A percentile compares a stretch with the other conserved stretches of the same genome.
These are phyloP conservation scores for Acanthiza pusilla DNA, from an alignment of 2,797 vertebrate species.

Conservation along the genomic window DNA sequence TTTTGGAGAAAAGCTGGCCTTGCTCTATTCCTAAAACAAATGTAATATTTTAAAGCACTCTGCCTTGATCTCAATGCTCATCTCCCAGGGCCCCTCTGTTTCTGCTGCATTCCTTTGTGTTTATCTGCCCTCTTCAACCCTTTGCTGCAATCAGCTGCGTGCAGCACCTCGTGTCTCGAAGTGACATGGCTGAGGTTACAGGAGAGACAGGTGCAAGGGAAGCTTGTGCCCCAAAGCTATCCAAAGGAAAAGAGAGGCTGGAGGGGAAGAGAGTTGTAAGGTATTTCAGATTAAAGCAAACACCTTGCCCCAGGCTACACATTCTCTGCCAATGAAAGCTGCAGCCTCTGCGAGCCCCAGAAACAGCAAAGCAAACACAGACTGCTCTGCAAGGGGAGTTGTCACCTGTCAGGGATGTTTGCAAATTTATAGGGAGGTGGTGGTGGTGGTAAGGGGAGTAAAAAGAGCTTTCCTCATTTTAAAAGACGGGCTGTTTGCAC, in stretches of 20 bases:
- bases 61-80: constrained; percentile 58
- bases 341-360: constrained; percentile 78
- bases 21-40: neutral
- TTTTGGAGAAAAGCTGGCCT: neutral
- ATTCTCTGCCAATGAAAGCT: constrained; percentile 70
- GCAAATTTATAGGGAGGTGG: constrained; percentile 71
- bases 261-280: constrained; percentile 74
- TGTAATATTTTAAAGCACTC: neutral
- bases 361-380: constrained; percentile 74
- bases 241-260: constrained; percentile 61
- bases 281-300: constrained; percentile 90
- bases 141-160: constrained; percentile 53
- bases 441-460: constrained; percentile 49
- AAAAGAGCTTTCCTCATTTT: constrained; percentile 67
- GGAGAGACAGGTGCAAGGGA: constrained; percentile 87
- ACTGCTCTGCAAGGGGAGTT: constrained; percentile 68
- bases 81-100: constrained; percentile 63
- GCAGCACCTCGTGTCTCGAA: constrained; percentile 67
- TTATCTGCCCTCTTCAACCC: constrained; percentile 80
- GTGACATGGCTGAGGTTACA: constrained; percentile 79
- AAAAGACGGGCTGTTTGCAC: constrained; percentile 72
- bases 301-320: constrained; percentile 80
- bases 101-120: constrained; percentile 83
- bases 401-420: constrained; percentile 76
- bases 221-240: constrained; percentile 84